A percentile compares a stretch with the other conserved stretches of the same genome.
Evolutionary conservation across 2,113 vertebrate genomes (phyloP).

Genomic region (Indicator maculatus): DNA sequence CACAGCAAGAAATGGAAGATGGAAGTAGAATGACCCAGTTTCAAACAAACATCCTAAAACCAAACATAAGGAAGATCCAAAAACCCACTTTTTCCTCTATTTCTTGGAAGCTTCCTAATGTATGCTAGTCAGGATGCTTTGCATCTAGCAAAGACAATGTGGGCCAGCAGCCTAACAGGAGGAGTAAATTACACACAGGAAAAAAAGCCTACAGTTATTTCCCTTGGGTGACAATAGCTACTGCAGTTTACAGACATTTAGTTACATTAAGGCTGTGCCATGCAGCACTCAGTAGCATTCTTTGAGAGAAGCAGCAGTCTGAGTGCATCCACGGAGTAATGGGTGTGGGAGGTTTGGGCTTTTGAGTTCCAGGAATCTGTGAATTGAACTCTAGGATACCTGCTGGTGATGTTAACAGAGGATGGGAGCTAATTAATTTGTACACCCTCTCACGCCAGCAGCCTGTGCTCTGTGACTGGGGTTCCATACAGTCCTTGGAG

Average conservation of each 20-base stretch:
- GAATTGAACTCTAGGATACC: constrained; percentile 46
- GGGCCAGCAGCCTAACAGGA: background rate
- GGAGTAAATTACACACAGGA: background rate
- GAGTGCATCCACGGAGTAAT: background rate
- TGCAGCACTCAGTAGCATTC: background rate
- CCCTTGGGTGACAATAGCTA: background rate
- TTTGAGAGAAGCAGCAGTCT: background rate
- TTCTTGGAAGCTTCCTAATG: background rate
- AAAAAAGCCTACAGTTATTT: background rate
- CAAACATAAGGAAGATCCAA: background rate
- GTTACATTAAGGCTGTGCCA: background rate
- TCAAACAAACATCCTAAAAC: background rate
- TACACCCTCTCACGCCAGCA: background rate
- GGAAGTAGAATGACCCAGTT: background rate
- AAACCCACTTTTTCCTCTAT: background rate
- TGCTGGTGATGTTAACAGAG: background rate
- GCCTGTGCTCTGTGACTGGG: background rate
- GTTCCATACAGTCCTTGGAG: background rate
- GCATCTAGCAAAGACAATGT: background rate
- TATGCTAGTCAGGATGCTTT: accelerated
- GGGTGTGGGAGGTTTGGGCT: background rate
- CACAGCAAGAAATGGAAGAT: background rate
- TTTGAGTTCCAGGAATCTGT: constrained; percentile 4
- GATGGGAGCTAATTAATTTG: background rate
- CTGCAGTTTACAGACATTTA: background rate